Evolutionary conservation across 2,888 invertebrate species (phyloP).

Genomic region (Drosophila flavopinicola): DNA sequence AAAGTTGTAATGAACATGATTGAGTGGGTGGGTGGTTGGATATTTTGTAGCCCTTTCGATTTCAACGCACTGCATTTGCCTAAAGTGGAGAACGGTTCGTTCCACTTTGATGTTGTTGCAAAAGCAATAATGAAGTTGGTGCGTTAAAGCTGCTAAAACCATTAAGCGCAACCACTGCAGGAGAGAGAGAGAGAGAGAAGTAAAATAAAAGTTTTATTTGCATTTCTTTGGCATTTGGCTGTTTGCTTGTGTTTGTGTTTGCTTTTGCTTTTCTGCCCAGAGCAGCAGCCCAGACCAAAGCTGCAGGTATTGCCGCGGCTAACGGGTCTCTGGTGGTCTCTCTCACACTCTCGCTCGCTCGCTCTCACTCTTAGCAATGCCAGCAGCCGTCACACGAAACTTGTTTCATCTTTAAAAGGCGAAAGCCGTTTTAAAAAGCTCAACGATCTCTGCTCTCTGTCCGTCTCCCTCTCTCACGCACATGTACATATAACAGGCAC

Average conservation of each 20-base stretch:
- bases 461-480: neutral
- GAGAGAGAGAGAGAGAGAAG: no score
- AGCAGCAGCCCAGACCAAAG: constrained; percentile 33
- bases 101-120: constrained; percentile 21
- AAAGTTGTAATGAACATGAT: constrained; percentile 38
- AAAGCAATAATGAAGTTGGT: constrained; percentile 12
- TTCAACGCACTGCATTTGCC: constrained; percentile 43
- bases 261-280: constrained; percentile 12
- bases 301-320: constrained; percentile 59
- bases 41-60: constrained; percentile 42
- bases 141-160: constrained; percentile 43
- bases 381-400: constrained; percentile 39
- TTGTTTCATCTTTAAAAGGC: constrained; percentile 54
- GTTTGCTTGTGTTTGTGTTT: constrained; percentile 47
- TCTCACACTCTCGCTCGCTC: no score
- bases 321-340: constrained; percentile 27
- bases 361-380: neutral
- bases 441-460: constrained; percentile 17
- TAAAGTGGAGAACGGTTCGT: constrained; percentile 56
- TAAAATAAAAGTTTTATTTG: constrained; percentile 67
- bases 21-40: neutral
- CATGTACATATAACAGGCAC: constrained; percentile 31
- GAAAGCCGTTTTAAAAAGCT: constrained; percentile 34
- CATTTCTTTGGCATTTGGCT: constrained; percentile 72
- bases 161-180: constrained; percentile 36